phyloP scores from a whole-genome alignment of 2,888 invertebrate species.

The Eupithecia subumbrata region DNA sequence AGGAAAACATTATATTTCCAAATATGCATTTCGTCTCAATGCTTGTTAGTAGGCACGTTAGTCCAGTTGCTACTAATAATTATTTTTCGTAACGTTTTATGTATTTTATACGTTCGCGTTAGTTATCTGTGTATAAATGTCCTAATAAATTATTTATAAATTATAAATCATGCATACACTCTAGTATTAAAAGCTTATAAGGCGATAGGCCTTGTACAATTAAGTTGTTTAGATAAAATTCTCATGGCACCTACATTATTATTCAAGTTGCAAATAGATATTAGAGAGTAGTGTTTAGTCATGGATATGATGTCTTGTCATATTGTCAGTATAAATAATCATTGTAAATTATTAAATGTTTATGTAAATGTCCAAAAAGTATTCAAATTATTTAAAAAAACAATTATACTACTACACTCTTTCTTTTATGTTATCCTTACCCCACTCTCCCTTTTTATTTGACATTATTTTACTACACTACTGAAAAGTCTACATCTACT shows the following conservation, averaged over 20 bases:
- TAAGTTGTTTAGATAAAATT: slow-evolving; percentile 79
- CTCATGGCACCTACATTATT: slow-evolving; percentile 80
- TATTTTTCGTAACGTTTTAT: slow-evolving; percentile 58
- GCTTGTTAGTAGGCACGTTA: slow-evolving; percentile 65
- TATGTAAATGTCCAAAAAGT: slow-evolving; percentile 85
- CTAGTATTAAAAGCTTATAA: slow-evolving; percentile 78
- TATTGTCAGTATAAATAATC: slow-evolving; percentile 82
- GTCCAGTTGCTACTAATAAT: slow-evolving; percentile 59
- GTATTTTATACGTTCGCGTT: slow-evolving; percentile 70
- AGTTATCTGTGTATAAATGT: slow-evolving; percentile 76
- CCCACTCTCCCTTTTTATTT: slow-evolving; percentile 55
- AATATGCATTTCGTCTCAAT: slow-evolving; percentile 74
- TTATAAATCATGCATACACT: slow-evolving; percentile 83
- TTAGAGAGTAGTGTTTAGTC: slow-evolving; percentile 78
- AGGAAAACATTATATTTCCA: slow-evolving; percentile 61
- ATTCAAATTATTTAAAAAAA: slow-evolving; percentile 84
- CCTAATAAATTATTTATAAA: slow-evolving; percentile 80
- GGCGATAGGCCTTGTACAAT: slow-evolving; percentile 75
- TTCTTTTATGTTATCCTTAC: slow-evolving; percentile 77
- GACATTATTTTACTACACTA: slow-evolving; percentile 23
- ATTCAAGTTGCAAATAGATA: slow-evolving; percentile 80
- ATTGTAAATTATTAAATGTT: slow-evolving; percentile 85
- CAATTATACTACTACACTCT: slow-evolving; percentile 77
- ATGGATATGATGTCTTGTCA: slow-evolving; percentile 82
- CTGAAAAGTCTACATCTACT: not conserved